A percentile compares a stretch with the other conserved stretches of the same genome.
These are phyloP conservation scores for Clarias fuscus DNA, from an alignment of 2,797 vertebrate species.

Conservation along the genomic window DNA sequence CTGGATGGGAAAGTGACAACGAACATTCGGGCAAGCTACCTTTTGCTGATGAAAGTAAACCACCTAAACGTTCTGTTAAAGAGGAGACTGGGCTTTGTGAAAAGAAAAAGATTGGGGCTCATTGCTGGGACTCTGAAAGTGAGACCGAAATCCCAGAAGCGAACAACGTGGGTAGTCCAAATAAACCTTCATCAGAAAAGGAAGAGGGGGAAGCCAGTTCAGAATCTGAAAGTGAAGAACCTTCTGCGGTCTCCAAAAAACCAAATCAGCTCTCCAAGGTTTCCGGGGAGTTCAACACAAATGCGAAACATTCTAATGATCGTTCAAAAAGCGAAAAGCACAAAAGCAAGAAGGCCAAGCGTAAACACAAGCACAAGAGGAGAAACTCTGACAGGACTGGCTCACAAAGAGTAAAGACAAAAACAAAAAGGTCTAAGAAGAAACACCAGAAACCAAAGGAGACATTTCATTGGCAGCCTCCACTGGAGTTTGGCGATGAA, in stretches of 20 bases:
- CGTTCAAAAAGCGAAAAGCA: slow-evolving; percentile 57
- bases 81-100: slow-evolving; percentile 58
- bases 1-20: slow-evolving; percentile 74
- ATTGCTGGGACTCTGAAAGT: slow-evolving; percentile 87
- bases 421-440: slow-evolving; percentile 87
- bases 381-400: slow-evolving; percentile 69
- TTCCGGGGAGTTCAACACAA: slow-evolving; percentile 19
- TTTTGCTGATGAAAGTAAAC: slow-evolving; percentile 41
- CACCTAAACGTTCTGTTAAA: slow-evolving; percentile 59
- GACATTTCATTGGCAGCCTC: slow-evolving; percentile 95
- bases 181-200: slow-evolving; percentile 79
- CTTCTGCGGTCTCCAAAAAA: slow-evolving; percentile 59
- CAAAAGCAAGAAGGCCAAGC: slow-evolving; percentile 80
- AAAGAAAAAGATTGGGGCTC: slow-evolving; percentile 63
- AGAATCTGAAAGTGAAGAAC: slow-evolving; percentile 80
- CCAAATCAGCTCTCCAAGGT: slow-evolving; percentile 55
- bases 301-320: slow-evolving; percentile 63
- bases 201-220: slow-evolving; percentile 96
- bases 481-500: slow-evolving; percentile 93
- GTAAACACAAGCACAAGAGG: slow-evolving; percentile 81
- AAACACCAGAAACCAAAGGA: slow-evolving; percentile 89
- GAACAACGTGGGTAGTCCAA: slow-evolving; percentile 59
- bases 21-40: slow-evolving; percentile 69
- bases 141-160: slow-evolving; percentile 75
- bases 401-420: slow-evolving; percentile 76